phyloP scores from a whole-genome alignment of 2,888 invertebrate genomes.

The Sclerodermus sp. region DNA sequence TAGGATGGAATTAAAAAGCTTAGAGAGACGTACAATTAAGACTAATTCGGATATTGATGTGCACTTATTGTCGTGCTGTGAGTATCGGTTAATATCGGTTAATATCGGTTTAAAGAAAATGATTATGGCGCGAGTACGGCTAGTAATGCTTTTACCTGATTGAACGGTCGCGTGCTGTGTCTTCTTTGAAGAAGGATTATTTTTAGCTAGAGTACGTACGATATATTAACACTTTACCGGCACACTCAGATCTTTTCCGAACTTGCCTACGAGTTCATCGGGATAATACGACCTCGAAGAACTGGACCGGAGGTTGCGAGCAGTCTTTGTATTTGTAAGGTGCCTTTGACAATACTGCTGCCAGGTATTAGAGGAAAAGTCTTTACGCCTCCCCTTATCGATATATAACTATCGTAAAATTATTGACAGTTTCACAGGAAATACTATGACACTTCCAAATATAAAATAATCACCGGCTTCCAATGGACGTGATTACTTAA shows the following conservation, averaged over 20 bases:
- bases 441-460: no score
- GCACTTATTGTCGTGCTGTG: constrained; percentile 39
- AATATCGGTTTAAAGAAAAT: no score
- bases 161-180: no score
- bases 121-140: no score
- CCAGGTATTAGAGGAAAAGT: background rate
- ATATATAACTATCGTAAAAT: no score
- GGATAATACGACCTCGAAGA: background rate
- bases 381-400: no score
- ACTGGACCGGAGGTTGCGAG: background rate
- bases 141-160: no score
- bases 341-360: constrained; percentile 1
- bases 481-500: no score
- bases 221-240: constrained; percentile 1
- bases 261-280: background rate
- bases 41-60: constrained; percentile 41
- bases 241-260: background rate
- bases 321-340: background rate
- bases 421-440: no score
- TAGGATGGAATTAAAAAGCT: constrained; percentile 23
- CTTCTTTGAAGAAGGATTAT: background rate
- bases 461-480: no score
- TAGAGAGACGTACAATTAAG: constrained; percentile 28
- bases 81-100: constrained; percentile 28
- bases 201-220: constrained; percentile 6